Conservation (phyloP, 2,113 vertebrate species). For the Saimiri boliviensis region DNA sequence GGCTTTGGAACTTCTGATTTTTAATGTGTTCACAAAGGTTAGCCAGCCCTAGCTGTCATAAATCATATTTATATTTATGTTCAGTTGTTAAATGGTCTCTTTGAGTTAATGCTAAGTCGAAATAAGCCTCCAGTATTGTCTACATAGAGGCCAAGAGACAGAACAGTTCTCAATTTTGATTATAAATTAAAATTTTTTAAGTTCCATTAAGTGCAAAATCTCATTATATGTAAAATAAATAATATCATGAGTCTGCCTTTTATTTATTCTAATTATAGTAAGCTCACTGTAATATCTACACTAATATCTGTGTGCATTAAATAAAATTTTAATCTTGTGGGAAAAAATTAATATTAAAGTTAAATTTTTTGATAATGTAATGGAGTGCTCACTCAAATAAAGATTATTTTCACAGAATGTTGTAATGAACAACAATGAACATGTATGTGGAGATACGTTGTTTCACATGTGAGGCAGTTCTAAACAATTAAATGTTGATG, state of each 20-base stretch:
- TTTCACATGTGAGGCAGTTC: neutral
- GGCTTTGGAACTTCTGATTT: neutral
- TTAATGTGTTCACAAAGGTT: neutral
- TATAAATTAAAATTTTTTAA: neutral
- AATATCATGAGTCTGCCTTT: neutral
- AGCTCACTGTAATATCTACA: neutral
- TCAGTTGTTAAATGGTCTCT: neutral
- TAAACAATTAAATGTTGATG: neutral
- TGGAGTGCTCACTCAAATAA: neutral
- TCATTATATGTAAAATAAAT: neutral
- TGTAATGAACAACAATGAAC: neutral
- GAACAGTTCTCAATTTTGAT: neutral
- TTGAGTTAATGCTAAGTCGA: neutral
- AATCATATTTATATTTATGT: constrained; percentile 26
- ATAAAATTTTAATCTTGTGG: neutral
- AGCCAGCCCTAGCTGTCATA: neutral
- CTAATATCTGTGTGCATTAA: neutral
- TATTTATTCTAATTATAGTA: neutral
- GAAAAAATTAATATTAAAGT: neutral
- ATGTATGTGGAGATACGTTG: neutral
- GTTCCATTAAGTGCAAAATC: neutral
- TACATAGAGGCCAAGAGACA: no score
- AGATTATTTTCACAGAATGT: neutral
- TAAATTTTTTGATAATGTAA: neutral
- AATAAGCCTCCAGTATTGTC: neutral